phyloP scores from a whole-genome alignment of 2,888 invertebrate genomes.

The Ommatoiulus sabulosus region DNA sequence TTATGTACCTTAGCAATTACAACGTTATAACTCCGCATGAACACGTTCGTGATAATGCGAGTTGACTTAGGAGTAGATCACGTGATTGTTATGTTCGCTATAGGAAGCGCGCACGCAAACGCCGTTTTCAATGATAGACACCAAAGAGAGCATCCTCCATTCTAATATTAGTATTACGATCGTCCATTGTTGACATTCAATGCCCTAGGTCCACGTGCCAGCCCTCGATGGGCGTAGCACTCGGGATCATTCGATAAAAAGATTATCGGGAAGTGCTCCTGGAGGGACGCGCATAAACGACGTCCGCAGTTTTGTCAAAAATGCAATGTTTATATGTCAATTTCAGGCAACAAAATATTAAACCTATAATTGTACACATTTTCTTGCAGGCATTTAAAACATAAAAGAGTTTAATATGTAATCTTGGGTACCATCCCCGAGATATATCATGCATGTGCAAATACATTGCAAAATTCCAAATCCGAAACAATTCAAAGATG shows the following conservation, averaged over 20 bases:
- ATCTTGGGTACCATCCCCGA: too few species aligned
- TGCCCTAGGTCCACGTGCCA: neutral
- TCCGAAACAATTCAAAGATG: too few species aligned
- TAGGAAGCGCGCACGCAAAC: neutral
- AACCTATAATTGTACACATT: too few species aligned
- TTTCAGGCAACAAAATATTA: too few species aligned
- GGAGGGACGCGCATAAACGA: neutral
- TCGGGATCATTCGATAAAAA: neutral
- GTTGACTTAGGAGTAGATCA: neutral
- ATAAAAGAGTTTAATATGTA: too few species aligned
- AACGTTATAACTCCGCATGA: neutral
- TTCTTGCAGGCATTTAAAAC: too few species aligned
- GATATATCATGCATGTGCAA: too few species aligned
- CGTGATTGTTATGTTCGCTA: neutral
- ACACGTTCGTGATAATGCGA: neutral
- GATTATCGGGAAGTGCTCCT: neutral
- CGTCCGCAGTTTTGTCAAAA: too few species aligned
- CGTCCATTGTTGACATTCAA: neutral
- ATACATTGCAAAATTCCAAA: too few species aligned
- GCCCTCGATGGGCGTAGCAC: neutral
- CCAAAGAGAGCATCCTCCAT: neutral
- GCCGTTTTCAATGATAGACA: neutral
- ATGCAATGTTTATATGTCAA: too few species aligned
- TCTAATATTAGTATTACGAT: neutral
- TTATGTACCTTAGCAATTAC: slow-evolving; percentile 2